Evolutionary conservation across 2,797 vertebrate genomes (phyloP), one percentile per base, ranked within the genome.

Genomic region (Delichon dasypus): DNA sequence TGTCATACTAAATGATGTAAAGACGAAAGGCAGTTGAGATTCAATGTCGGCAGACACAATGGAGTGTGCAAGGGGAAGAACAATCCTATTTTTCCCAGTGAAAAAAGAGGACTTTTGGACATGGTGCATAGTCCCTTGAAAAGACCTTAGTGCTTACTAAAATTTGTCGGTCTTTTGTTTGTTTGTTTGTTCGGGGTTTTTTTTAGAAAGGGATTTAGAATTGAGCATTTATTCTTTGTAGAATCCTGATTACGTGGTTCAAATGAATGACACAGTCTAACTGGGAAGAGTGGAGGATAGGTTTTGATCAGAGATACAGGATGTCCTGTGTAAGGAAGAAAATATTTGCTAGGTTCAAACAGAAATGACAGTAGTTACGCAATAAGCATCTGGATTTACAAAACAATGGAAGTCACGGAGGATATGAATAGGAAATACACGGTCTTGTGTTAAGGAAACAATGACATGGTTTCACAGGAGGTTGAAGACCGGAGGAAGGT

Each of bases 401-500:
- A 64, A 80, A 51, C 5, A 3, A 1, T n/a, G 30, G 21, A 36
- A 89, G 11, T 40, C 2, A 3, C 0, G 0, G 34, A 36, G 18
- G 60, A 64, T 32, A 30, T 27, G 5, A 57, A 30, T 38, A 57
- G n/a, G 16, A 81, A 84, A 47, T 40, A 18, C 1, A 55, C 19
- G 34, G 5, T 25, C 10, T 48, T n/a, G 15, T 36, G 16, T 40
- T 50, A n/a, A 18, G 44, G 15, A 44, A 51, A 15, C 26, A 51
- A 5, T n/a, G 6, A 3, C 2, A 1, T 36, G 32, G 8, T 58
- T 88, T 2, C 5, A n/a, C 14, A 77, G n/a, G 3, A 10, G 22
- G 9, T 12, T 60, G 53, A 58, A 77, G 86, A 77, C 3, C 16
- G 38, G 61, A 64, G 9, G 23, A 34, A 68, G 13, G 1, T 38